Base-by-base conservation (phyloP, 2,797 vertebrate genomes). In the Otolemur crassicaudatus region DNA sequence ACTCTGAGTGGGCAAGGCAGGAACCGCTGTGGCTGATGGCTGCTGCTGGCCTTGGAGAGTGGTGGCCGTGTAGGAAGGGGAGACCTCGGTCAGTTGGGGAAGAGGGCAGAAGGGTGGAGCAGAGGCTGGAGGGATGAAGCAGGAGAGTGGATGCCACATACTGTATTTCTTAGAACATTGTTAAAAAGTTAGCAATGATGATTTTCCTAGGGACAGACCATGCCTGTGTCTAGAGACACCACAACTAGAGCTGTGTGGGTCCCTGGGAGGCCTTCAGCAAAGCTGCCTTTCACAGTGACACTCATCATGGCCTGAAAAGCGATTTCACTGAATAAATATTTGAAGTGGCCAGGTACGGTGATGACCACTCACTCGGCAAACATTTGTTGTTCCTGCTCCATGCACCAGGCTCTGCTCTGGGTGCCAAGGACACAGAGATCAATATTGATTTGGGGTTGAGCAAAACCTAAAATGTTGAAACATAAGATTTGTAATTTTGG, bases 201-300 rank as follows among this genome's bases (percentile, higher is more conserved):
- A 16, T 14, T 75, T 67, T 72, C 19, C 19, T 6, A 37, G 20
- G 56, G 65, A 23, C 1, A 9, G 40, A 56, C 0, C 1, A 5
- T 19, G 46, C 29, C n/a, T 11, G 4, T 0, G 1, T 46, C 27
- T 27, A 46, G 34, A 81, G 49, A 34, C 11, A 2, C 16, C 27
- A 31, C 1, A 1, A 9, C 16, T 11, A 25, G 20, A 25, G 9
- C 3, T 11, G 2, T 4, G 67, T 11, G 3, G 2, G 25, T 61
- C 73, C 61, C n/a, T 43, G 56, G 73, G 31, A 63, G 40, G 27
- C 4, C 34, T 10, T 79, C 7, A 7, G 85, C 17, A 61, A 69
- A 49, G 25, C 17, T 23, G 13, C 46, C 49, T 70, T 72, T 49
- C 60, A 7, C 29, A 10, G 2, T 5, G 58, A 40, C 17, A 4